A percentile compares a stretch with the other conserved stretches of the same genome.
Conservation (phyloP, 2,797 vertebrate species). For the Mergus octosetaceus region DNA sequence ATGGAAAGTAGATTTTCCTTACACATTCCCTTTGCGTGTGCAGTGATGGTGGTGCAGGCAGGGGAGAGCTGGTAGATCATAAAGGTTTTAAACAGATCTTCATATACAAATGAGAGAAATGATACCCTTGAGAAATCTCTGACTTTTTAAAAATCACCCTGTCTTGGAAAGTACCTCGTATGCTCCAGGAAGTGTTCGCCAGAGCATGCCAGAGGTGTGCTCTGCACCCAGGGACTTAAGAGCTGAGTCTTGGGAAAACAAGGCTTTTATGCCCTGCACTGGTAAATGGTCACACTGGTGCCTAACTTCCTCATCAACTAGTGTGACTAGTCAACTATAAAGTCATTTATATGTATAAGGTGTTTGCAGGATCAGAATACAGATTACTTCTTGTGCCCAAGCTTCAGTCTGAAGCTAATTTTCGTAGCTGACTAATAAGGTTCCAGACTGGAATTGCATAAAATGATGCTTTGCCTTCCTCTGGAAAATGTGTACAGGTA, state of each 20-base stretch:
- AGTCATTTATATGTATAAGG: constrained; percentile 35
- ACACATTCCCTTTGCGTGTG: not conserved
- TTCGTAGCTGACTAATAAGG: not conserved
- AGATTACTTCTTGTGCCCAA: not conserved
- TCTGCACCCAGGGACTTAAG: not conserved
- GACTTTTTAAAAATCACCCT: not conserved
- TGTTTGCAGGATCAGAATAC: not conserved
- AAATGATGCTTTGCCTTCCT: not conserved
- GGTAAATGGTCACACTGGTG: constrained; percentile 36
- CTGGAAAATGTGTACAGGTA: not conserved
- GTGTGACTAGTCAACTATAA: constrained; percentile 18
- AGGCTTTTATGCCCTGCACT: constrained; percentile 19
- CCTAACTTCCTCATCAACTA: not conserved
- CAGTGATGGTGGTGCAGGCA: not conserved
- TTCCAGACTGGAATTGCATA: not conserved
- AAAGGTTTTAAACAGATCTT: not conserved
- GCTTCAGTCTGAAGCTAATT: not conserved
- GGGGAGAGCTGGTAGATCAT: not conserved
- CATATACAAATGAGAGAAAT: not conserved
- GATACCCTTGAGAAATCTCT: not conserved
- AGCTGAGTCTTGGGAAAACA: constrained; percentile 2
- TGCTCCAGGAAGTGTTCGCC: not conserved
- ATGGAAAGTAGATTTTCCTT: not conserved
- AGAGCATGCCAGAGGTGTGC: not conserved
- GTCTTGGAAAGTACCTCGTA: not conserved